These are phyloP conservation scores for Ahaetulla prasina DNA, from an alignment of 2,113 vertebrate genomes.

Conservation along the genomic window DNA sequence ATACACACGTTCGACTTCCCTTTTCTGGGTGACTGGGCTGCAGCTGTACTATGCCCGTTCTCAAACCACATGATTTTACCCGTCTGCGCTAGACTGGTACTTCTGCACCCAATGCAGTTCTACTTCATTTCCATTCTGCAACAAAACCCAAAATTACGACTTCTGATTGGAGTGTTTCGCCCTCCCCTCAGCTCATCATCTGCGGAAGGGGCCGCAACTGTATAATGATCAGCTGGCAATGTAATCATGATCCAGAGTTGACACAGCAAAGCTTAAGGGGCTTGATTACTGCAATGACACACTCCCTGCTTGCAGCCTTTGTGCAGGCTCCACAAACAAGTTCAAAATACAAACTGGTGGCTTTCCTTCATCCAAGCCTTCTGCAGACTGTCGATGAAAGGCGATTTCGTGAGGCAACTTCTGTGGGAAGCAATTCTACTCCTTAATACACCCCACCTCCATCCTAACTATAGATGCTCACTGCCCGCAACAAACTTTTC, in stretches of 20 bases:
- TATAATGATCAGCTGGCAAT: conserved; percentile 44
- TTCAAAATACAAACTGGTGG: not conserved
- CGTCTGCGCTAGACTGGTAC: too few relatives aligned
- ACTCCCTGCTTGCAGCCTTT: not conserved
- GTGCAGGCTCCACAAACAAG: not conserved
- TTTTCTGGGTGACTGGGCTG: not conserved
- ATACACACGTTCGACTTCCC: not conserved
- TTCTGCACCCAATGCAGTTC: not conserved
- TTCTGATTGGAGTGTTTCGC: conserved; percentile 8
- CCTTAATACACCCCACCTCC: not conserved
- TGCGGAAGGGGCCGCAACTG: conserved; percentile 36
- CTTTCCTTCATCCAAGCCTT: too few relatives aligned
- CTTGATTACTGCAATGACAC: not conserved
- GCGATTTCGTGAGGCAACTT: not conserved
- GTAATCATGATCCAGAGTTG: conserved; percentile 49
- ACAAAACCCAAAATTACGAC: not conserved
- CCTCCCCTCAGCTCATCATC: conserved; percentile 34
- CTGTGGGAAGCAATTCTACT: not conserved
- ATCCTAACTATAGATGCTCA: not conserved
- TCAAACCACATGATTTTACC: too few relatives aligned
- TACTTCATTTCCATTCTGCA: not conserved
- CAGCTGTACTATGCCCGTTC: not conserved
- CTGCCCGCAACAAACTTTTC: not conserved
- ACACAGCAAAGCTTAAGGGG: conserved; percentile 38
- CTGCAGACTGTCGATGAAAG: not conserved